Conservation (phyloP, 2,113 vertebrate genomes). For the Camelus dromedarius region DNA sequence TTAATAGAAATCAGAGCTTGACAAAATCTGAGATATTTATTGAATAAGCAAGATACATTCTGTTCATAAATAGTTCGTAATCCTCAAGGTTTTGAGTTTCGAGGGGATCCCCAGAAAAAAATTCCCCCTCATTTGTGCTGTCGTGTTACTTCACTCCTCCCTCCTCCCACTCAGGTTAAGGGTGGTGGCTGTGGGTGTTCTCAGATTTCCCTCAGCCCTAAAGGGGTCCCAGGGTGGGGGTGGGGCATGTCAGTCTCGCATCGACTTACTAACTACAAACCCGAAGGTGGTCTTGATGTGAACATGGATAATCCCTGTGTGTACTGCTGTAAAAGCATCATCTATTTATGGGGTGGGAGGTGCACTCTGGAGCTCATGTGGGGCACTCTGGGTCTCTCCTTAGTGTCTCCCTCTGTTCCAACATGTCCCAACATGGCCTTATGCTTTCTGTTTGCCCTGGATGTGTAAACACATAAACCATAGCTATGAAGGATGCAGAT, state of each 20-base stretch:
- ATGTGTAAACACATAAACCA: slow-evolving; percentile 19
- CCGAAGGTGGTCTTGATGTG: not conserved
- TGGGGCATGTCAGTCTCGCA: not conserved
- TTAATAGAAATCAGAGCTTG: slow-evolving; percentile 29
- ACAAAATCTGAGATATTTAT: not conserved
- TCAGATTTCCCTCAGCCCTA: slow-evolving; percentile 19
- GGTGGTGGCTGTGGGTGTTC: not conserved
- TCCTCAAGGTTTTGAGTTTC: not conserved
- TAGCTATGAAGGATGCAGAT: slow-evolving; percentile 14
- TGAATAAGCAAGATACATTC: not conserved
- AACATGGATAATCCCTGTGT: not conserved
- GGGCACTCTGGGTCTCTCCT: not conserved
- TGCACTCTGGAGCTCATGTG: not conserved
- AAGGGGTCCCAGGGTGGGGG: not conserved
- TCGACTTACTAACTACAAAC: not conserved
- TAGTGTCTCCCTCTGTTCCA: not conserved
- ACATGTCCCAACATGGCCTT: not conserved
- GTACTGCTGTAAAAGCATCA: not conserved
- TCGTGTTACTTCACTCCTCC: not conserved
- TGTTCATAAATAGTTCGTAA: not conserved
- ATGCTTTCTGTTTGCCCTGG: not conserved
- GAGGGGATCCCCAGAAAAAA: not conserved
- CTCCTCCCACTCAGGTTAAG: not conserved
- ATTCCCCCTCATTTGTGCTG: not conserved
- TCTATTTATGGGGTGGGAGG: not conserved